These are phyloP conservation scores for Phrynocephalus versicolor DNA, from an alignment of 2,113 vertebrate genomes.

Conservation along the genomic window DNA sequence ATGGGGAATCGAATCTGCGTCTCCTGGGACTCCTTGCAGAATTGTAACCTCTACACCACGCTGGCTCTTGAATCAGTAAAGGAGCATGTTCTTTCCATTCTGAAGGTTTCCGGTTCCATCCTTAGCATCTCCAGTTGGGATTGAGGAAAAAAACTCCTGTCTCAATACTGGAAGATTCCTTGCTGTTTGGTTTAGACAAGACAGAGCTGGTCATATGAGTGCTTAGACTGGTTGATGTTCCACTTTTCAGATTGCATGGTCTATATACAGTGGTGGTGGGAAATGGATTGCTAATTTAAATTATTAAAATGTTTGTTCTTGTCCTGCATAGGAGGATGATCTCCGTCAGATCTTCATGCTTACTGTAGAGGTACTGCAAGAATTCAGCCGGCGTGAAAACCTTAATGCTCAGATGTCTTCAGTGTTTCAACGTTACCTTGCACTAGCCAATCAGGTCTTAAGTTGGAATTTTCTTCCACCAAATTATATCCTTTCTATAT, in stretches of 20 bases:
- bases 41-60: no score
- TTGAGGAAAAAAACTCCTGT: neutral
- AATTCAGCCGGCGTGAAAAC: constrained; percentile 94
- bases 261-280: neutral
- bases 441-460: constrained; percentile 96
- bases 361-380: constrained; percentile 96
- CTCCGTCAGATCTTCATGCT: constrained; percentile 95
- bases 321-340: constrained; percentile 85
- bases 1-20: no score
- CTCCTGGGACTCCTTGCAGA: no score
- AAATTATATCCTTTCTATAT: constrained; percentile 91
- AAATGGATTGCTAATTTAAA: neutral
- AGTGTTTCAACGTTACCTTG: constrained; percentile 96
- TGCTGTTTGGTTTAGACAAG: neutral
- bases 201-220: neutral
- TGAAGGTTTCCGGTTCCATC: neutral
- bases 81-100: neutral
- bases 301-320: constrained; percentile 44
- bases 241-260: neutral
- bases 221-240: neutral
- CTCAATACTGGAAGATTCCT: neutral
- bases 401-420: constrained; percentile 97
- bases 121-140: neutral
- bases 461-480: constrained; percentile 99
- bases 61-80: no score